Evolutionary conservation across 2,797 vertebrate species (phyloP), one percentile per base, ranked within the genome.

Genomic region (Hyperoplus immaculatus): DNA sequence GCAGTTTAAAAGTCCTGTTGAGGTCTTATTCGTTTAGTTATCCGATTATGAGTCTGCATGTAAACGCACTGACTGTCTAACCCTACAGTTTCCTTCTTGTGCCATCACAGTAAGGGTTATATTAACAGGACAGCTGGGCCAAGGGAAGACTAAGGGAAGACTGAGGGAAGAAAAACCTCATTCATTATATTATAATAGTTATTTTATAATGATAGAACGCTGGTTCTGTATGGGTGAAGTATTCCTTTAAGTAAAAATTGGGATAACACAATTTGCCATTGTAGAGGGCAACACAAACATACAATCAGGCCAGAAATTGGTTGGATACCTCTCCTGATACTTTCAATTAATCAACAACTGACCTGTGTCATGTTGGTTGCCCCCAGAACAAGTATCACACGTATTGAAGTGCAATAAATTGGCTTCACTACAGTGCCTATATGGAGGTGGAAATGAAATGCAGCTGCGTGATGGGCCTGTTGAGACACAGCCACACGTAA

Each of bases 401-500:
- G 9, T 4, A 36, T 11, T 39, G 42, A 64, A 21, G 21, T 15
- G 15, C 58, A 59, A 10, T 36, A 78, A 87, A 81, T 78, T 85
- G 80, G 67, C 1, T 0, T 16, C 0, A 4, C 69, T 21, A 11
- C 69, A 16, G 18, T 9, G 45, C 65, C 58, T 38, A 50, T 3
- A 39, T 4, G 11, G 51, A 42, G 58, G 64, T n/a, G 59, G 2
- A 59, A 68, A 80, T 67, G 15, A 5, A 21, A 70, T 63, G 51
- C 61, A 7, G 64, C 51, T 65, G 21, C 21, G 12, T 12, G 57
- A 67, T 51, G 41, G 6, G n/a, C 58, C 47, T 13, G 69, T 73
- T 18, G 65, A 72, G 67, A 77, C 5, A 76, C 77, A 74, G 62
- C 81, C 87, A 87, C 77, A 75, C 55, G 77, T 66, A 80, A 83